These are phyloP conservation scores for Anoura caudifer DNA, from an alignment of 2,113 vertebrate species.

Conservation along the genomic window DNA sequence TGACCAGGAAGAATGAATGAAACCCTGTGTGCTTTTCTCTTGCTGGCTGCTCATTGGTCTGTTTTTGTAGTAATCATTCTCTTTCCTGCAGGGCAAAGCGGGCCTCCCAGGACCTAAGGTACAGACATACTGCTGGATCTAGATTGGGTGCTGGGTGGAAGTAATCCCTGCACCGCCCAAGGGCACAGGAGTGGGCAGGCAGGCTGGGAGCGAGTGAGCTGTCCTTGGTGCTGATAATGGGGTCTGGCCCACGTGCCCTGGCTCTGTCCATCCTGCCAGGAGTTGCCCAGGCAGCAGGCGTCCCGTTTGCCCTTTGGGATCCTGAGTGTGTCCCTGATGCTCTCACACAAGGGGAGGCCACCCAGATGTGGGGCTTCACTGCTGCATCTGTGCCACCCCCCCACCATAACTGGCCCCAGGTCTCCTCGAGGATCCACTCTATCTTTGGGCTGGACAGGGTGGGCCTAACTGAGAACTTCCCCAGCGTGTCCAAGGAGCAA, in stretches of 20 bases:
- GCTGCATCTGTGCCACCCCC: not conserved
- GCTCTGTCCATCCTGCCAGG: not conserved
- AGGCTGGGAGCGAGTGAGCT: not conserved
- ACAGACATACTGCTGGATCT: not conserved
- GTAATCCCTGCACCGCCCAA: rapidly evolving
- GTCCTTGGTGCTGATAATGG: not conserved
- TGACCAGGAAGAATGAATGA: rapidly evolving
- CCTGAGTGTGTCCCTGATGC: not conserved
- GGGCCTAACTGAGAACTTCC: not conserved
- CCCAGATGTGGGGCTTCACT: not conserved
- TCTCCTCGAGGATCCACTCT: rapidly evolving
- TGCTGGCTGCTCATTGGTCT: rapidly evolving
- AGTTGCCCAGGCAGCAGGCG: rapidly evolving
- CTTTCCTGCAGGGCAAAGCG: constrained; percentile 83
- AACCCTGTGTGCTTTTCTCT: not conserved
- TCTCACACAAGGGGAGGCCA: not conserved
- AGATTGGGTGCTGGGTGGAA: not conserved
- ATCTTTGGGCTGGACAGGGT: not conserved
- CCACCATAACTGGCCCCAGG: not conserved
- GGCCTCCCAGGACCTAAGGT: constrained; percentile 94
- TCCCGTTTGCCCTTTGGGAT: rapidly evolving
- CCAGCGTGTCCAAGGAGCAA: not conserved
- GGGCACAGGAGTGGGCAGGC: not conserved
- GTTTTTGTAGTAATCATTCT: not conserved
- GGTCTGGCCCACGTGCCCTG: not conserved